Evolutionary conservation across 2,113 vertebrate species (phyloP), one percentile per base, ranked within the genome.

Genomic region (Corythaixoides concolor): DNA sequence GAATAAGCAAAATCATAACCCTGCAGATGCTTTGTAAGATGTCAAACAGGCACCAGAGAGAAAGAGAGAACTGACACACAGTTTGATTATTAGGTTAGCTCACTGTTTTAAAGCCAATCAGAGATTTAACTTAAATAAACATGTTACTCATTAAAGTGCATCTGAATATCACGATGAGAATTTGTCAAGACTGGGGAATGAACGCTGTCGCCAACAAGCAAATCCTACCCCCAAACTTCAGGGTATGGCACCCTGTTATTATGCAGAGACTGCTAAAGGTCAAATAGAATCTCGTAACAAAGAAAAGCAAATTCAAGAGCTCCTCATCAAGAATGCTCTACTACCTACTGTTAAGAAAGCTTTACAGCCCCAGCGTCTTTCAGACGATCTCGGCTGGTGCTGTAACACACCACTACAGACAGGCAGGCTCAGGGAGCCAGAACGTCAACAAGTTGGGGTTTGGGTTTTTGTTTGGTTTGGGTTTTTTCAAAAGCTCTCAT

Each of bases 61-160:
- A 43, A 53, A 49, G n/a, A 78, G 28, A 80, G 50, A 74, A 39
- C 32, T 0, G 2, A 63, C 12, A 35, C 0, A 0, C 50, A 16
- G n/a, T 11, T 74, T 2, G 1, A 3, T 56, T 23, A 13, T 13
- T 16, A 72, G 49, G 26, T 69, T 55, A 27, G 27, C 32, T 93
- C 41, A 9, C 15, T 50, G 32, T 15, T 88, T 72, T 32, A 58
- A 78, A 87, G 68, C 16, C 41, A 58, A 50, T 21, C 49, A 32
- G 41, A 12, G 47, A 35, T 4, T 5, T 4, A 60, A 43, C 28
- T 73, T 24, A 60, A 50, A 62, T n/a, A 52, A n/a, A 67, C 53
- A 28, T 16, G 22, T 3, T 56, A 18, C 37, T 77, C 41, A 11
- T 33, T 37, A 70, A 35, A 63, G 6, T 0, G 0, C 4, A 19